Percentiles rank a stretch among this genome's conserved stretches.
These are phyloP conservation scores for Drosophila koepferae DNA, from an alignment of 2,888 invertebrate species.

Conservation along the genomic window DNA sequence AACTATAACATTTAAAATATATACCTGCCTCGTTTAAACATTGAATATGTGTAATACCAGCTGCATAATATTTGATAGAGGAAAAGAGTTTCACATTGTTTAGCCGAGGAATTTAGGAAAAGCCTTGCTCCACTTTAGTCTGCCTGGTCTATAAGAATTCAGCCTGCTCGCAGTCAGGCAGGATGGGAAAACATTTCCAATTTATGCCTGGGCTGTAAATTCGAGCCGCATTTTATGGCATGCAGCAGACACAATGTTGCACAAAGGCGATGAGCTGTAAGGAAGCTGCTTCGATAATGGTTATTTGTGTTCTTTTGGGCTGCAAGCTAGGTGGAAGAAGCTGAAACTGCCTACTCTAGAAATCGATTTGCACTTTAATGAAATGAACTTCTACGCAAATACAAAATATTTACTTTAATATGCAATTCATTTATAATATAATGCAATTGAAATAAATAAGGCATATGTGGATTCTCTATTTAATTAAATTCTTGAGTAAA, in stretches of 20 bases:
- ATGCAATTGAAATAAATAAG: neutral
- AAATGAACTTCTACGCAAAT: slow-evolving; percentile 13
- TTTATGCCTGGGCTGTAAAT: slow-evolving; percentile 46
- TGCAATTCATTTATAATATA: neutral
- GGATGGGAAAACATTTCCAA: slow-evolving; percentile 15
- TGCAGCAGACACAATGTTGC: slow-evolving; percentile 41
- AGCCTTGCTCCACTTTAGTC: neutral
- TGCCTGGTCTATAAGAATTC: neutral
- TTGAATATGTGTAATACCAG: neutral
- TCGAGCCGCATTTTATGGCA: slow-evolving; percentile 20
- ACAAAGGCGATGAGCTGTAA: slow-evolving; percentile 25
- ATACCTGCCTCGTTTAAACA: neutral
- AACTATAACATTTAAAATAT: neutral
- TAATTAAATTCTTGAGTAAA: neutral
- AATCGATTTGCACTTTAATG: slow-evolving; percentile 19
- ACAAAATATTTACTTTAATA: neutral
- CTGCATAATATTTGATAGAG: slow-evolving; percentile 1
- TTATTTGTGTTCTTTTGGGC: slow-evolving; percentile 10
- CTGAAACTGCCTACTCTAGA: neutral
- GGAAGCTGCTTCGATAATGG: neutral
- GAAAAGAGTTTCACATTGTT: neutral
- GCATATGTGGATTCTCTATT: neutral
- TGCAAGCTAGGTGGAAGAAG: slow-evolving; percentile 21
- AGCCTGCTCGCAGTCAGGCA: neutral
- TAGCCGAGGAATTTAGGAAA: neutral